phyloP scores from a whole-genome alignment of 2,888 invertebrate genomes.

The Nomada flava region DNA sequence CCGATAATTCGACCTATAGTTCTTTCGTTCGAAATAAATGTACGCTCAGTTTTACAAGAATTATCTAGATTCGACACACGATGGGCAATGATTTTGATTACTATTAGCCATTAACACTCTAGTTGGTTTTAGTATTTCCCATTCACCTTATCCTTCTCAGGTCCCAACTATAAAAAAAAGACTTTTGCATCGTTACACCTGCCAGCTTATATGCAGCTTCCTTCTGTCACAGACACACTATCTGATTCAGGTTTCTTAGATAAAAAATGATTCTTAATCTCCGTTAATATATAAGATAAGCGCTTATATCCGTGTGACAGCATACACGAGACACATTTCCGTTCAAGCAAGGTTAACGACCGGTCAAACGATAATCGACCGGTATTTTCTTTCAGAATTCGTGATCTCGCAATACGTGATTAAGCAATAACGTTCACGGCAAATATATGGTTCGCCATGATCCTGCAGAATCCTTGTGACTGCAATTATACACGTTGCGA shows the following conservation, averaged over 20 bases:
- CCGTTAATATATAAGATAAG: too few relatives aligned
- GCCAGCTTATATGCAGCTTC: background rate
- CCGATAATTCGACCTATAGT: too few relatives aligned
- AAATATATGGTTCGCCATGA: slow-evolving; percentile 20
- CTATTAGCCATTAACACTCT: too few relatives aligned
- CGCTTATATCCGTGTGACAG: too few relatives aligned
- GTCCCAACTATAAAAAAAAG: too few relatives aligned
- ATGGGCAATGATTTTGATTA: too few relatives aligned
- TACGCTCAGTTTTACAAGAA: too few relatives aligned
- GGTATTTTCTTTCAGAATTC: slow-evolving; percentile 12
- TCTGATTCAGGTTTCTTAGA: background rate
- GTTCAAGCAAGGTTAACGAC: slow-evolving; percentile 2
- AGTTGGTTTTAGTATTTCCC: too few relatives aligned
- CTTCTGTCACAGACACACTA: background rate
- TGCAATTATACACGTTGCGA: slow-evolving; percentile 8
- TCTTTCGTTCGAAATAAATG: too few relatives aligned
- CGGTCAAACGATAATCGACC: slow-evolving; percentile 1
- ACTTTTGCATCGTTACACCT: background rate
- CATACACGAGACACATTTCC: background rate
- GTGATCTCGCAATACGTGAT: slow-evolving; percentile 17
- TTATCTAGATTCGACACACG: too few relatives aligned
- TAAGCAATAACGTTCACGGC: slow-evolving; percentile 25
- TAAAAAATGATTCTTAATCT: too few relatives aligned
- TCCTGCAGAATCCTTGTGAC: background rate
- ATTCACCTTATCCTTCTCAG: too few relatives aligned